Evolutionary conservation across 2,888 invertebrate genomes (phyloP), one percentile per base, ranked within the genome.

Genomic region (Dysmachus trigonus): DNA sequence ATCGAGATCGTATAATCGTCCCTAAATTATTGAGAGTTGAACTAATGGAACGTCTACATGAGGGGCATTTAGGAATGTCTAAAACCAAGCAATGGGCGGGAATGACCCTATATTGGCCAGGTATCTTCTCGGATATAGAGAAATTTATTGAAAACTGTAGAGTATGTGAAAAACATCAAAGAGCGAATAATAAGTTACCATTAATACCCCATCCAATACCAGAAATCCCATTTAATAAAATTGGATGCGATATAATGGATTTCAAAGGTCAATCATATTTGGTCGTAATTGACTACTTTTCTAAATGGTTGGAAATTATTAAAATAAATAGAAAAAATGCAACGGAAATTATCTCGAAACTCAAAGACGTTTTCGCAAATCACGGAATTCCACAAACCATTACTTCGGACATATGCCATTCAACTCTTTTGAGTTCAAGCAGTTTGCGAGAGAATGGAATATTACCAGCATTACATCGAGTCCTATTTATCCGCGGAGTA

Each of bases 41-140:
- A 51, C 41, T 87, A 35, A 74, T 86, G 38, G 2, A 33, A 22
- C n/a, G 31, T 27, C 38, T 87, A 79, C 84, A 87, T 33, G 71
- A 84, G n/a, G 81, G 73, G n/a, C 87, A 87, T 71, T 74, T 86
- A 10, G 86, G 87, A 7, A 86, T 87, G 41, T 77, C 41, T 1
- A 87, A 86, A 73, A 86, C 84, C 2, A 85, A 86, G 38, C 33
- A 71, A 6, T 73, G 81, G 35, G 77, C 87, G n/a, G 76, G 84
- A 41, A 62, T 72, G 30, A 47, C 77, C 5, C 6, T 87, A 22
- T 86, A 81, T 73, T 87, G 85, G 86, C 87, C 87, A 8, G 73
- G 81, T 41, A 84, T 87, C 27, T 47, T 41, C 27, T 8, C 27
- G 22, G 84, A 86, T n/a, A 87, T 86, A 51, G 87, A 87, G 83